Evolutionary conservation across 2,888 invertebrate genomes (phyloP).

Genomic region (Mellilla xanthometata): DNA sequence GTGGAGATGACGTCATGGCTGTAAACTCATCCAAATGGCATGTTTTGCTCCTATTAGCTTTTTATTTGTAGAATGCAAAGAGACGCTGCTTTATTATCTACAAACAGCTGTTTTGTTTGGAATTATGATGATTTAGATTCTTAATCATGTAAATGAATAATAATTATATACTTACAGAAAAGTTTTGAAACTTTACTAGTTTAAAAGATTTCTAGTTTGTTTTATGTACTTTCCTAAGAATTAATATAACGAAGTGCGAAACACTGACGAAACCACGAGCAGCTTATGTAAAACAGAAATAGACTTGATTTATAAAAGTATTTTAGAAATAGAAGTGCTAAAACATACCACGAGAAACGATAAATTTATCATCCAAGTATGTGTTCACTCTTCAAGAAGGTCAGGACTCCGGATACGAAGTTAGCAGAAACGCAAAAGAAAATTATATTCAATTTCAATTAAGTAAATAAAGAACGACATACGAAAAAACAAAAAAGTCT

Average conservation of each 20-base stretch:
- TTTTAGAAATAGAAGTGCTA: too few species aligned
- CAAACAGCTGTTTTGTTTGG: neutral
- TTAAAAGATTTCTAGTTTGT: too few species aligned
- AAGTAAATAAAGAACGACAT: neutral
- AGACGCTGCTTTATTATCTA: conserved; percentile 4
- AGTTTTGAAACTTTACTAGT: too few species aligned
- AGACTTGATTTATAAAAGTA: too few species aligned
- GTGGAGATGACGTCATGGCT: conserved; percentile 20
- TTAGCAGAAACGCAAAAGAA: neutral
- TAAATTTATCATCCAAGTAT: neutral
- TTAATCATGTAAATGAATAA: too few species aligned
- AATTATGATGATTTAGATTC: too few species aligned
- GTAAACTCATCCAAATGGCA: conserved; percentile 20
- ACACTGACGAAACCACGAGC: too few species aligned
- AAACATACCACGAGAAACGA: neutral
- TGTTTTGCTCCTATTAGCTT: conserved; percentile 8
- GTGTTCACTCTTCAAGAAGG: conserved; percentile 3
- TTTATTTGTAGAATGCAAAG: conserved; percentile 8
- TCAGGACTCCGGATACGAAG: conserved; percentile 4
- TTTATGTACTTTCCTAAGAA: too few species aligned
- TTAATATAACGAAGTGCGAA: too few species aligned
- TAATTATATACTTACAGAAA: too few species aligned
- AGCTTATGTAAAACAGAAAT: too few species aligned
- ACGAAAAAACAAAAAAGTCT: conserved; percentile 21
- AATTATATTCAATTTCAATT: conserved; percentile 1